Percentiles rank a stretch among this genome's conserved stretches.
Evolutionary conservation across 2,888 invertebrate species (phyloP).

Genomic region (Lasioglossum calceatum): DNA sequence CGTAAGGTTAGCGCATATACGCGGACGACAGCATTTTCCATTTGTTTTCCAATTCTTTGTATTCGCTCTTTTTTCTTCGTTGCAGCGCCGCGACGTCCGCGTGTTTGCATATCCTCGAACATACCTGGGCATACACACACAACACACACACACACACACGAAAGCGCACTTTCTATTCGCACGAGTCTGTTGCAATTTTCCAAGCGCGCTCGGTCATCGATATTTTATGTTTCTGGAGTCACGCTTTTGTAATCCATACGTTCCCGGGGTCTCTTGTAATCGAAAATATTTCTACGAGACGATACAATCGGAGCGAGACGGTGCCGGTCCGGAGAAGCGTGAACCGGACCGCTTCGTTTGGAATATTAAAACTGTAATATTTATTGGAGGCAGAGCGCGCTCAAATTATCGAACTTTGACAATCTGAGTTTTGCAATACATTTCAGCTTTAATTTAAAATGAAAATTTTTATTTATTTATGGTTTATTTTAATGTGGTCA

Average conservation of each 20-base stretch:
- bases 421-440: too few relatives aligned
- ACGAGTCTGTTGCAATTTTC: conserved; percentile 17
- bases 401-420: neutral
- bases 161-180: neutral
- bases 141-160: neutral
- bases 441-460: too few relatives aligned
- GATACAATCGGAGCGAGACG: neutral
- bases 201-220: conserved; percentile 4
- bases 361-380: conserved; percentile 13
- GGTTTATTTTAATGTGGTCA: too few relatives aligned
- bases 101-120: conserved; percentile 22
- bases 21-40: conserved; percentile 20
- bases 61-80: neutral
- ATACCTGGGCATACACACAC: neutral
- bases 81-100: neutral
- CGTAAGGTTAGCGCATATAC: conserved; percentile 5
- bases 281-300: neutral
- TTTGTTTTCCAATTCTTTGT: conserved; percentile 38
- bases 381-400: neutral
- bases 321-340: neutral
- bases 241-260: conserved; percentile 9
- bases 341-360: neutral
- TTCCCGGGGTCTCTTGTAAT: neutral
- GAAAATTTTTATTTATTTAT: too few relatives aligned
- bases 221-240: conserved; percentile 21